phyloP scores from a whole-genome alignment of 2,888 invertebrate species.

The Hypomecis atomaria region DNA sequence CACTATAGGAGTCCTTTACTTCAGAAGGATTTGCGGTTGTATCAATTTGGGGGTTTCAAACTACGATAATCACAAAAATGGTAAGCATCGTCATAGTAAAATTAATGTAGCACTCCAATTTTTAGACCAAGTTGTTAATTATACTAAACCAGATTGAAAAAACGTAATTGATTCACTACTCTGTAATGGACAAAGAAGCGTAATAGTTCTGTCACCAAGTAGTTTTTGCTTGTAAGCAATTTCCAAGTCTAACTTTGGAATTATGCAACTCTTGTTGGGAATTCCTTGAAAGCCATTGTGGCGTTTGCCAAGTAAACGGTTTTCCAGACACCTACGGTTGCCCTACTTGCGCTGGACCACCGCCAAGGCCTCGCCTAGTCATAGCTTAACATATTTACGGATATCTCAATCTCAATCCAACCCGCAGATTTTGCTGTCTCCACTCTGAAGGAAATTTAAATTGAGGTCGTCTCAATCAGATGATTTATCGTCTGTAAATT shows the following conservation, averaged over 20 bases:
- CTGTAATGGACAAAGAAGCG: background rate
- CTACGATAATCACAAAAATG: no score
- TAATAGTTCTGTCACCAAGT: background rate
- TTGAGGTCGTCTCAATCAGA: slow-evolving; percentile 44
- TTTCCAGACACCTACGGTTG: slow-evolving; percentile 68
- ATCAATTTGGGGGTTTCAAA: background rate
- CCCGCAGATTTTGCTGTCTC: slow-evolving; percentile 47
- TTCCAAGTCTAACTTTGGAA: slow-evolving; percentile 11
- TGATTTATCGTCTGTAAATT: slow-evolving; percentile 46
- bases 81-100: no score
- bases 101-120: no score
- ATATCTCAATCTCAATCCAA: slow-evolving; percentile 52
- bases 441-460: slow-evolving; percentile 31
- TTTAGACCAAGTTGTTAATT: no score
- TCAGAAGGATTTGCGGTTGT: slow-evolving; percentile 13
- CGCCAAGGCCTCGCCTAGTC: slow-evolving; percentile 71
- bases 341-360: slow-evolving; percentile 74
- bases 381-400: slow-evolving; percentile 57
- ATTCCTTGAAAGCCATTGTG: slow-evolving; percentile 70
- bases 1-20: no score
- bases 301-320: slow-evolving; percentile 78
- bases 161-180: no score
- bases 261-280: slow-evolving; percentile 47
- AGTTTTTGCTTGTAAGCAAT: background rate
- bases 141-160: no score